Conservation (phyloP, 2,113 vertebrate genomes). For the Poeciliopsis occidentalis region DNA sequence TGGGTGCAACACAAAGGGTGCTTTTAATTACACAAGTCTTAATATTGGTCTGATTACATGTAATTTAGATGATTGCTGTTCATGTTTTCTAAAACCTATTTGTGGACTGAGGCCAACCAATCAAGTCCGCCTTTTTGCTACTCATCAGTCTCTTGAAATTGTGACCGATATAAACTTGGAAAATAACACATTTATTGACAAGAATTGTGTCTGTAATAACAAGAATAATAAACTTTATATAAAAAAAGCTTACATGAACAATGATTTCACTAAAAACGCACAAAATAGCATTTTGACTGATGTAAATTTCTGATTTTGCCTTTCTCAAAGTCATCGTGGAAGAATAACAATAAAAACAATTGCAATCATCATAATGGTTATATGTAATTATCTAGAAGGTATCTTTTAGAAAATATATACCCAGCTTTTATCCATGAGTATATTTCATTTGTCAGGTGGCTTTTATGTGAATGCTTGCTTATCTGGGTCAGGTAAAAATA, state of each 20-base stretch:
- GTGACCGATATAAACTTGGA: too few species aligned
- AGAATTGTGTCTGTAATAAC: too few species aligned
- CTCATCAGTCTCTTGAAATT: too few species aligned
- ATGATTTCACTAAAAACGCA: too few species aligned
- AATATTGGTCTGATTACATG: not conserved
- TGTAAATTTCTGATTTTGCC: not conserved
- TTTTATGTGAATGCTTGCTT: constrained; percentile 7
- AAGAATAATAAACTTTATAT: too few species aligned
- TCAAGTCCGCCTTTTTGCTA: too few species aligned
- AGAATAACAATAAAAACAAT: not conserved
- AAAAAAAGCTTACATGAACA: too few species aligned
- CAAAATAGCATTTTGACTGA: not conserved
- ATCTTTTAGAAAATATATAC: not conserved
- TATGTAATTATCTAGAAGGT: not conserved
- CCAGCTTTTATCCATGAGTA: not conserved
- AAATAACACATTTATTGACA: too few species aligned
- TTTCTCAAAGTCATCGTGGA: too few species aligned
- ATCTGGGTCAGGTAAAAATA: not conserved
- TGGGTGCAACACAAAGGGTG: not conserved
- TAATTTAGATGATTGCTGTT: not conserved
- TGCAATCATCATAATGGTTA: not conserved
- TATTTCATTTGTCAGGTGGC: constrained; percentile 11
- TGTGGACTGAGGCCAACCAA: too few species aligned
- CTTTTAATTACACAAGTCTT: too few species aligned
- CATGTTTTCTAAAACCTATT: too few species aligned